Conservation (phyloP, 2,113 vertebrate genomes). For the Sinocyclocheilus rhinocerous region DNA sequence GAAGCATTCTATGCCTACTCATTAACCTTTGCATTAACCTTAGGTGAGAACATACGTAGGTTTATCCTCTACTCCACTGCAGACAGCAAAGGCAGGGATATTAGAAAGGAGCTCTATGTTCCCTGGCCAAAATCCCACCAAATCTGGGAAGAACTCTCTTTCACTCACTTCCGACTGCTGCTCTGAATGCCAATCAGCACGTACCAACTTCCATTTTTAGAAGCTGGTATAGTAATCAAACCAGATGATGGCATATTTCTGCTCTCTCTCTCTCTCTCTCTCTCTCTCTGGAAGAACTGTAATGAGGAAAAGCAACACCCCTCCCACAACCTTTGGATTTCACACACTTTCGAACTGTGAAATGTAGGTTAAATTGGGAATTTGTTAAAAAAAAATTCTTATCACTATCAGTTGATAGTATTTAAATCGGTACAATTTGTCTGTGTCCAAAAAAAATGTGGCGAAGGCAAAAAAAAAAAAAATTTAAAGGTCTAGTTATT, state of each 20-base stretch:
- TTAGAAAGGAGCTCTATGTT: conserved; percentile 35
- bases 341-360: conserved; percentile 59
- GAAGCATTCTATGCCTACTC: conserved; percentile 7
- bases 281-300: conserved; percentile 21
- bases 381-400: conserved; percentile 81
- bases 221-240: conserved; percentile 49
- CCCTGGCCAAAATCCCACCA: conserved; percentile 38
- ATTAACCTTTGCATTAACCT: conserved; percentile 18
- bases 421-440: conserved; percentile 87
- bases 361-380: conserved; percentile 84
- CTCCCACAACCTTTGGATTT: conserved; percentile 41
- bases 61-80: not conserved
- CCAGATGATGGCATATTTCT: conserved; percentile 37
- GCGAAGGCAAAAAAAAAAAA: conserved; percentile 83
- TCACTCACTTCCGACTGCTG: conserved; percentile 34
- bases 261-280: not conserved
- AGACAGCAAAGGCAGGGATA: not conserved
- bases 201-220: conserved; percentile 43
- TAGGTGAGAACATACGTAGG: conserved; percentile 7
- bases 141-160: conserved; percentile 28
- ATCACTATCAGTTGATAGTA: conserved; percentile 85
- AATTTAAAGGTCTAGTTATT: conserved; percentile 88
- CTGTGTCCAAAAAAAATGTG: conserved; percentile 80
- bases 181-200: conserved; percentile 49
- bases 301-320: conserved; percentile 37